Evolutionary conservation across 2,113 vertebrate genomes (phyloP).

Genomic region (Burhinus bistriatus): DNA sequence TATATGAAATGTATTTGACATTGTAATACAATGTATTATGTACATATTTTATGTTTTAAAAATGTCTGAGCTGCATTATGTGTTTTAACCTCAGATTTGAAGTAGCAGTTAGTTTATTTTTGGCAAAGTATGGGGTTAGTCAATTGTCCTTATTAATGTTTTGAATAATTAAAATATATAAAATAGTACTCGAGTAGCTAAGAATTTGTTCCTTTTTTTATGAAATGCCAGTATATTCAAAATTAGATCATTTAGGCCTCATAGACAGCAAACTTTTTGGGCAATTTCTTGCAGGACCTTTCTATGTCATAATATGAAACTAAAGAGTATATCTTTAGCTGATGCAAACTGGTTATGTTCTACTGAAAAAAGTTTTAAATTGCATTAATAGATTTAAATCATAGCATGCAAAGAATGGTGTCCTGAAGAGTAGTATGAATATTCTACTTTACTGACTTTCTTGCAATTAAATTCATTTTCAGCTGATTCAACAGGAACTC

Average conservation of each 20-base stretch:
- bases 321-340: not conserved
- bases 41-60: not conserved
- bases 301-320: not conserved
- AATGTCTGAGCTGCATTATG: not conserved
- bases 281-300: not conserved
- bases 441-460: slow-evolving; percentile 19
- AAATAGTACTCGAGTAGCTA: not conserved
- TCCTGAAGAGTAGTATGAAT: not conserved
- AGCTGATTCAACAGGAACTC: slow-evolving; percentile 96
- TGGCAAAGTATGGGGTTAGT: not conserved
- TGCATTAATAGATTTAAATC: not conserved
- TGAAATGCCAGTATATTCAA: not conserved
- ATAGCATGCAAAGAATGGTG: not conserved
- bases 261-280: not conserved
- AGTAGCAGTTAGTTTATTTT: not conserved
- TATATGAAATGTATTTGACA: not conserved
- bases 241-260: not conserved
- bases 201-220: not conserved
- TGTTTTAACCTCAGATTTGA: not conserved
- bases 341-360: not conserved
- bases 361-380: not conserved
- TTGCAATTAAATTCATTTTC: slow-evolving; percentile 41
- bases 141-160: not conserved
- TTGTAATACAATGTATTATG: not conserved
- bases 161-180: not conserved